Evolutionary conservation across 2,113 vertebrate species (phyloP).

Genomic region (Tachuris rubrigastra): DNA sequence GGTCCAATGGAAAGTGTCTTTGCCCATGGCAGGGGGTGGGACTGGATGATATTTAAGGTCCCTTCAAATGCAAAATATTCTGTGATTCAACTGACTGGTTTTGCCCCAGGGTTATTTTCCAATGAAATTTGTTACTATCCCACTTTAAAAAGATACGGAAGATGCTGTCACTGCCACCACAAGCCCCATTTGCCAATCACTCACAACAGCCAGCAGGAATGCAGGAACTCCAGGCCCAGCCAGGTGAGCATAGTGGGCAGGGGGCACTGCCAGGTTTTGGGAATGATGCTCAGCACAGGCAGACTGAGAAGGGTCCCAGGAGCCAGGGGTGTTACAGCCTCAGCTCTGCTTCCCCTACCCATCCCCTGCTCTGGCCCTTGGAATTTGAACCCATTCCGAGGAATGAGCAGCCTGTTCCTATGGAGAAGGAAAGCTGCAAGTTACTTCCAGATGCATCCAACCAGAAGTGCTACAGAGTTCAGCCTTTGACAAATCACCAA

Average conservation of each 20-base stretch:
- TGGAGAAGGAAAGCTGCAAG: neutral
- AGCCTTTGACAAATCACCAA: neutral
- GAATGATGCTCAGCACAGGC: rapidly evolving
- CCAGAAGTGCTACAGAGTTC: neutral
- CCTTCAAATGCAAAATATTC: neutral
- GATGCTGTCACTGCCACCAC: neutral
- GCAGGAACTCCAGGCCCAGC: neutral
- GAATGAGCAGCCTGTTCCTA: neutral
- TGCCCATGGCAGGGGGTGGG: neutral
- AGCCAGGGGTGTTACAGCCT: neutral
- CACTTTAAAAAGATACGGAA: neutral
- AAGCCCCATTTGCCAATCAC: too few relatives aligned
- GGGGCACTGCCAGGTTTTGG: neutral
- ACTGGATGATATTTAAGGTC: neutral
- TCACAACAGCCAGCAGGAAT: neutral
- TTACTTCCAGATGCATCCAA: neutral
- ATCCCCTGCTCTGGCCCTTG: neutral
- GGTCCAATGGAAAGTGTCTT: neutral
- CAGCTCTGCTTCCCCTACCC: neutral
- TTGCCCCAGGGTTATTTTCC: neutral
- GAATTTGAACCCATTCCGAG: rapidly evolving
- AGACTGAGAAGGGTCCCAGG: rapidly evolving
- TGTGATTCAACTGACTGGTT: neutral
- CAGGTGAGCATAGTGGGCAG: rapidly evolving
- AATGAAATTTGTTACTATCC: neutral